Conservation (phyloP, 2,113 vertebrate genomes). For the Larimichthys polyactis region DNA sequence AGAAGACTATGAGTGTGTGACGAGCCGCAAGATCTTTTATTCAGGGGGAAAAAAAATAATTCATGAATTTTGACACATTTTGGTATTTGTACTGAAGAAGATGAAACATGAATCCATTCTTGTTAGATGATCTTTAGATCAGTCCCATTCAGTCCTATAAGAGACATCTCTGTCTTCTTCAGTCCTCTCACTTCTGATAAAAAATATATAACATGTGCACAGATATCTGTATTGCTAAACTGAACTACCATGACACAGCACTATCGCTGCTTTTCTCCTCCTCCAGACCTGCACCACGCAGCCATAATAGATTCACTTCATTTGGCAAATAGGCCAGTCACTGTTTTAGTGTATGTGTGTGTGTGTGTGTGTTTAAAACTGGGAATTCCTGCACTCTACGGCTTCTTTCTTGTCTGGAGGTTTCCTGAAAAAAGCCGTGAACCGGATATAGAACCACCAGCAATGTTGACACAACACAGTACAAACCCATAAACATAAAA, state of each 20-base stretch:
- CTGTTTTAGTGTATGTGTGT: slow-evolving; percentile 4
- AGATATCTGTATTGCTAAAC: slow-evolving; percentile 2
- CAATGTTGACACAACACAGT: slow-evolving; percentile 4
- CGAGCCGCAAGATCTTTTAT: background rate
- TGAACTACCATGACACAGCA: slow-evolving; percentile 22
- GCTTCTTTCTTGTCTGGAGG: slow-evolving; percentile 12
- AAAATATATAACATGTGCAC: background rate
- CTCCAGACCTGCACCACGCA: slow-evolving; percentile 14
- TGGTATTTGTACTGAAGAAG: background rate
- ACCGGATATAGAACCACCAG: slow-evolving; percentile 15
- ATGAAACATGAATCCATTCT: background rate
- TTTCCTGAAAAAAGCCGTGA: slow-evolving; percentile 26
- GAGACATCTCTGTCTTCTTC: background rate
- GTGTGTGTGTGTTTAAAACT: background rate
- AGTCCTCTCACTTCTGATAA: background rate
- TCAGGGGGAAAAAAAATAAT: background rate
- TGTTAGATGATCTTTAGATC: slow-evolving; percentile 14
- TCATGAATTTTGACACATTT: background rate
- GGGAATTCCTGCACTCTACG: slow-evolving; percentile 1
- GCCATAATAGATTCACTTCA: slow-evolving; percentile 39
- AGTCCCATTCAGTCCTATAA: background rate
- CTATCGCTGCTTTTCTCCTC: slow-evolving; percentile 10
- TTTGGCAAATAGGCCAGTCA: slow-evolving; percentile 48
- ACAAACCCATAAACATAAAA: background rate
- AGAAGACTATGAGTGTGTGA: slow-evolving; percentile 1